A percentile compares a stretch with the other conserved stretches of the same genome.
Evolutionary conservation across 2,113 vertebrate species (phyloP).

Genomic region (Atractosteus spatula): DNA sequence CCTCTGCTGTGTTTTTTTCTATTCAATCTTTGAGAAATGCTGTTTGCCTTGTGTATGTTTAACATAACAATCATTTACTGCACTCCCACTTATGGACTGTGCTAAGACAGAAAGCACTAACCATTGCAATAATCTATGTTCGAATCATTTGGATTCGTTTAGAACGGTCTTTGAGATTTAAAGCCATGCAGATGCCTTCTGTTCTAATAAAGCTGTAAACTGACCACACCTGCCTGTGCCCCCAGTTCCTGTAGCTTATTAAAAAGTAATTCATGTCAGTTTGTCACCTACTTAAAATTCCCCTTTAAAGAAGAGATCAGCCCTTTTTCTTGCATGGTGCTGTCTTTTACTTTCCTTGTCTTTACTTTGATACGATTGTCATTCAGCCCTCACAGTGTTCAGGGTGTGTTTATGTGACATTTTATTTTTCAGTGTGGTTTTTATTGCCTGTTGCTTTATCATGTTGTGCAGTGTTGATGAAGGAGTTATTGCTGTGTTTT

Average conservation of each 20-base stretch:
- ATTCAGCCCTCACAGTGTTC: background rate
- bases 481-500: too few species aligned
- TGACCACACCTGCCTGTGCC: conserved; percentile 15
- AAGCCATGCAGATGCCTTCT: conserved; percentile 55
- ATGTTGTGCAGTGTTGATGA: too few species aligned
- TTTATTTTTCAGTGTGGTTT: too few species aligned
- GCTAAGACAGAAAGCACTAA: too few species aligned
- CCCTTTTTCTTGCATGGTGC: conserved; percentile 20
- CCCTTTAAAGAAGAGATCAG: background rate
- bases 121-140: conserved; percentile 18
- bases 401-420: background rate
- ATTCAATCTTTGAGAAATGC: too few species aligned
- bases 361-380: background rate
- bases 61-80: too few species aligned
- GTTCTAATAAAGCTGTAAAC: conserved; percentile 37
- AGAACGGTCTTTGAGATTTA: conserved; percentile 46
- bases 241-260: conserved; percentile 44
- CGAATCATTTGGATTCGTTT: conserved; percentile 45
- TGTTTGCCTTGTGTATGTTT: too few species aligned
- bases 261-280: conserved; percentile 40
- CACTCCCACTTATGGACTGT: too few species aligned
- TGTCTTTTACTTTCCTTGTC: background rate
- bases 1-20: too few species aligned
- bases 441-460: too few species aligned
- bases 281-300: conserved; percentile 33